phyloP scores from a whole-genome alignment of 1,140 invertebrate genomes.

The Prorops nasuta region DNA sequence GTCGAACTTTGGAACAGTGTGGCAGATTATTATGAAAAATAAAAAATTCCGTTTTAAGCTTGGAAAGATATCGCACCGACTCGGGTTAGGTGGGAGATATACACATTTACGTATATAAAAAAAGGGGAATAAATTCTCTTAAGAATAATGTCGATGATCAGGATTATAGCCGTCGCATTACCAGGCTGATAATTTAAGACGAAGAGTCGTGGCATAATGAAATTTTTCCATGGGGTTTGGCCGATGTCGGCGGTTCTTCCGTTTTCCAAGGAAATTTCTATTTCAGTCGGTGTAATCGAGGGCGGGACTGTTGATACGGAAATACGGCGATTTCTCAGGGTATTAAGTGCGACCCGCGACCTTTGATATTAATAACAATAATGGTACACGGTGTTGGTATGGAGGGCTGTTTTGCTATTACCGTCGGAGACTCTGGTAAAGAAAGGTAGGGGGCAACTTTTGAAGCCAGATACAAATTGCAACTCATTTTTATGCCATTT shows the following conservation, averaged over 20 bases:
- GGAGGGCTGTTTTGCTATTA: neutral
- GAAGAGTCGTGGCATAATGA: neutral
- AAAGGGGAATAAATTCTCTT: too few relatives aligned
- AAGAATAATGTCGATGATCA: too few relatives aligned
- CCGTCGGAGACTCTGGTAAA: neutral
- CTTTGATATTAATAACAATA: slow-evolving; percentile 51
- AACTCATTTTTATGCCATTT: slow-evolving; percentile 58
- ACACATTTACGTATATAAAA: too few relatives aligned
- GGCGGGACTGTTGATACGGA: slow-evolving; percentile 31
- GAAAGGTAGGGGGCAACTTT: slow-evolving; percentile 32
- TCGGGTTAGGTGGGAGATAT: too few relatives aligned
- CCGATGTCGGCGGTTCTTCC: neutral
- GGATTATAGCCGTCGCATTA: too few relatives aligned
- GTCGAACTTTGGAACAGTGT: too few relatives aligned
- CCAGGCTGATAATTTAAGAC: neutral
- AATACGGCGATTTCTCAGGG: slow-evolving; percentile 42
- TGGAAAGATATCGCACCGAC: too few relatives aligned
- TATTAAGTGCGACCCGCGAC: slow-evolving; percentile 43
- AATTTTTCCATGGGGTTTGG: slow-evolving; percentile 1
- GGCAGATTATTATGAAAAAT: too few relatives aligned
- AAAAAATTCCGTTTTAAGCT: too few relatives aligned
- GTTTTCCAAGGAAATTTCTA: slow-evolving; percentile 4
- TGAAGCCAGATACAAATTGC: slow-evolving; percentile 55
- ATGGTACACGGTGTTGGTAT: slow-evolving; percentile 29
- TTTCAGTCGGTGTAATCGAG: slow-evolving; percentile 5